These are phyloP conservation scores for Xestobium rufovillosum DNA, from an alignment of 2,888 invertebrate genomes.

Conservation along the genomic window DNA sequence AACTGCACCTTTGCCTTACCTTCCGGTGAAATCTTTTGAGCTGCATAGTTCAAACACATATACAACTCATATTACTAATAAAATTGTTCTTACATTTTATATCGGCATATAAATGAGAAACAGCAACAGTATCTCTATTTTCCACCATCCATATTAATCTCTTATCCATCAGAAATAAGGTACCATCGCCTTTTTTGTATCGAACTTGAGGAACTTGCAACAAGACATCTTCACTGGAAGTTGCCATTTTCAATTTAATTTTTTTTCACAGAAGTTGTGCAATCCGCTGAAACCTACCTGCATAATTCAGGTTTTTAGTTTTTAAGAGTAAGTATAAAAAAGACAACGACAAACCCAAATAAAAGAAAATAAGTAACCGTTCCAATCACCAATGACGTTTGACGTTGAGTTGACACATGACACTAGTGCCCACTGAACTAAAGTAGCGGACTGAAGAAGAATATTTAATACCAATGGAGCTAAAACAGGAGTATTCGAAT, in stretches of 20 bases:
- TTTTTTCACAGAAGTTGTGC: slow-evolving; percentile 6
- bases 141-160: slow-evolving; percentile 95
- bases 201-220: slow-evolving; percentile 87
- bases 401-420: no score
- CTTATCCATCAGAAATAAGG: slow-evolving; percentile 91
- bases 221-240: slow-evolving; percentile 90
- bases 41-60: slow-evolving; percentile 26
- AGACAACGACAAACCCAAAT: no score
- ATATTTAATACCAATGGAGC: no score
- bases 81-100: slow-evolving; percentile 72
- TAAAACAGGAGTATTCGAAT: no score
- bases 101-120: slow-evolving; percentile 90
- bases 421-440: no score
- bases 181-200: slow-evolving; percentile 94
- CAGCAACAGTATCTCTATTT: slow-evolving; percentile 83
- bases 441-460: no score
- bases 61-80: background rate
- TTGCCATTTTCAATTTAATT: slow-evolving; percentile 56
- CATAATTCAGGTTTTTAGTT: no score
- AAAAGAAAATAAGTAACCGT: no score
- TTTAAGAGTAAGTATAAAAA: no score
- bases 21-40: slow-evolving; percentile 93
- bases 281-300: no score
- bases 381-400: no score
- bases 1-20: slow-evolving; percentile 97